Base-by-base conservation (phyloP, 2,888 invertebrate species). In the Calephelis perditalis region DNA sequence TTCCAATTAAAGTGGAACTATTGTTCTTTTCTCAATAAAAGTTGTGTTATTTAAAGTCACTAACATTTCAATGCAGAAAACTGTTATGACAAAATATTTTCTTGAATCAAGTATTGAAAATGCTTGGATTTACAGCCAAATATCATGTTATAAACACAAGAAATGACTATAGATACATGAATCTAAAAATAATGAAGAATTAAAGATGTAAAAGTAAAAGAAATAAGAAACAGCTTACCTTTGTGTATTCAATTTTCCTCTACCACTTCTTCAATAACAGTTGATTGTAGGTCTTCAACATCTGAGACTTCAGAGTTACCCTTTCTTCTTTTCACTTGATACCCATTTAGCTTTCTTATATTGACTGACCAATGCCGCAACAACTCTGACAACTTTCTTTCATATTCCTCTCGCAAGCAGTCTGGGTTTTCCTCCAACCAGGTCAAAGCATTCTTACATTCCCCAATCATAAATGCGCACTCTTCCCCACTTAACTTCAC, bases 391-490 rank as follows among this genome's bases (percentile, higher is more conserved):
- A 79, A 71, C 62, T 85, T 80, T 45, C 71, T 73, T 56, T 81
- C 82, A 63, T 77, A 82, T 11, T 84, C 84, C 57, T 86, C 84
- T 54, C 72, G 73, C 4, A 77, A 58, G 60, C 79, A 76, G 11
- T 81, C 77, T 5, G 68, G 70, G 49, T 84, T 82, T 0, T 65
- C 64, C 11, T 84, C 82, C 37, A 86, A 57, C 86, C 86, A 86
- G 2, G 70, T 62, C 1, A 85, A 65, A 0, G 79, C 81, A 3
- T 66, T 65, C 36, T 77, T 65, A 46, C 74, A 81, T 66, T 85
- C 81, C 2, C 67, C 69, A 0, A 73, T 65, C 73, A 84, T 79
- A 1, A 67, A 70, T 0, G 66, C 66, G 12, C 67, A 74, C 26
- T 82, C 84, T 56, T 72, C 67, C 8, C 71, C 71, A 0, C 72